Conservation (phyloP, 2,888 invertebrate species). For the Pogonocherus hispidulus region DNA sequence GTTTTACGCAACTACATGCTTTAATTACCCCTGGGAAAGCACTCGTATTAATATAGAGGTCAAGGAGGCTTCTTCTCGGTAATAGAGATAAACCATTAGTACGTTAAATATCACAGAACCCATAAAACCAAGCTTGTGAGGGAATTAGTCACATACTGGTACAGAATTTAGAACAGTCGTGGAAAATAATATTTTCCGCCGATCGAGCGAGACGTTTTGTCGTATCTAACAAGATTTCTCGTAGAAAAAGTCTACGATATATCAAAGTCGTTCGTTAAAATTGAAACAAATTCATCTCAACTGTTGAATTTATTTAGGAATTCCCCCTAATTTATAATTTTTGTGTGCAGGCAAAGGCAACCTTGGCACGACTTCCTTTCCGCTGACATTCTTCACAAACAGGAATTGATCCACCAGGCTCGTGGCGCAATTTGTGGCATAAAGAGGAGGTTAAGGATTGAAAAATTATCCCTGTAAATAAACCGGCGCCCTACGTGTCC, state of each 20-base stretch:
- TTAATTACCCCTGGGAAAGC: not conserved
- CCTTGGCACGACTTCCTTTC: not conserved
- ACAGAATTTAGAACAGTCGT: too few relatives aligned
- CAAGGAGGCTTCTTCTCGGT: not conserved
- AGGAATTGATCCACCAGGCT: not conserved
- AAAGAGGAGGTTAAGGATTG: constrained; percentile 36
- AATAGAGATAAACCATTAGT: not conserved
- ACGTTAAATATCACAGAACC: not conserved
- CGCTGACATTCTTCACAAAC: not conserved
- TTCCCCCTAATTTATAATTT: too few relatives aligned
- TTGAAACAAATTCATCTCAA: too few relatives aligned
- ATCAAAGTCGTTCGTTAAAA: too few relatives aligned
- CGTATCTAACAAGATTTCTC: too few relatives aligned
- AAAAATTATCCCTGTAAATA: constrained; percentile 46
- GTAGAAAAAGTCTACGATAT: too few relatives aligned
- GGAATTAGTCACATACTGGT: too few relatives aligned
- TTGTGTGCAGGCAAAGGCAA: not conserved
- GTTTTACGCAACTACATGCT: constrained; percentile 14
- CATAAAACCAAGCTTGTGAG: not conserved
- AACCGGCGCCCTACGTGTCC: constrained; percentile 46
- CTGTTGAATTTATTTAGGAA: too few relatives aligned
- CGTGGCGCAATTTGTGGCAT: constrained; percentile 1
- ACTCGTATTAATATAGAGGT: constrained; percentile 2
- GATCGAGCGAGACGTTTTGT: too few relatives aligned
- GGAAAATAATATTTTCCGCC: too few relatives aligned